These are phyloP conservation scores for Limenitis camilla DNA, from an alignment of 2,888 invertebrate species.

Conservation along the genomic window DNA sequence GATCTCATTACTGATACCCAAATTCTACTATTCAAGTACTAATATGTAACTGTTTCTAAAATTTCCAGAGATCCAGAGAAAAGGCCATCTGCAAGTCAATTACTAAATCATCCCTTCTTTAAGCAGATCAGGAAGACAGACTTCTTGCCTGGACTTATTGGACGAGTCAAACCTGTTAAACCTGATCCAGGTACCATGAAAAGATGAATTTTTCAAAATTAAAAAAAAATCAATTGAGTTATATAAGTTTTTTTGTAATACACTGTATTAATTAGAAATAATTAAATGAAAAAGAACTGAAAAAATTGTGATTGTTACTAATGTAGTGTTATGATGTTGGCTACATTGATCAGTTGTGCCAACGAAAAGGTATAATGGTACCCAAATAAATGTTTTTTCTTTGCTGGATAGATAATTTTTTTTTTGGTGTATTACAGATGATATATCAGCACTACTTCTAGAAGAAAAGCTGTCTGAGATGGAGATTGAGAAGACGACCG, in stretches of 20 bases:
- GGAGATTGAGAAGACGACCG: slow-evolving; percentile 75
- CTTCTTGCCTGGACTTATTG: slow-evolving; percentile 77
- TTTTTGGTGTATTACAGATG: slow-evolving; percentile 62
- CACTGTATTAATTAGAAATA: too few relatives aligned
- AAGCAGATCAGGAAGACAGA: slow-evolving; percentile 79
- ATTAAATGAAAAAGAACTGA: too few relatives aligned
- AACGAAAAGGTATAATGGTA: too few relatives aligned
- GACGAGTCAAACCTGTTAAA: slow-evolving; percentile 79
- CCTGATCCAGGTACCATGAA: slow-evolving; percentile 76
- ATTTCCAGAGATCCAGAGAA: slow-evolving; percentile 74
- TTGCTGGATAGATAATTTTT: neutral
- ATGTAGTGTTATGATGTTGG: too few relatives aligned
- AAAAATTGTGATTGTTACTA: too few relatives aligned
- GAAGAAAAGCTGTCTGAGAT: slow-evolving; percentile 76
- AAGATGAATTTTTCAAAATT: too few relatives aligned
- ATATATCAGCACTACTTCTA: slow-evolving; percentile 75
- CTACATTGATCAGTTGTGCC: too few relatives aligned
- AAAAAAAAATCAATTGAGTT: too few relatives aligned
- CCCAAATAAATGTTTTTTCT: too few relatives aligned
- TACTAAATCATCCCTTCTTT: slow-evolving; percentile 84
- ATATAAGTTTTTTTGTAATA: too few relatives aligned
- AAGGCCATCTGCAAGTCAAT: slow-evolving; percentile 80
- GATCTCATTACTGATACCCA: too few relatives aligned
- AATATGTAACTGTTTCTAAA: neutral
- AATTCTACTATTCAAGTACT: neutral